A percentile compares a stretch with the other conserved stretches of the same genome.
Conservation (phyloP, 2,888 invertebrate species). For the Allolobophora icterica region DNA sequence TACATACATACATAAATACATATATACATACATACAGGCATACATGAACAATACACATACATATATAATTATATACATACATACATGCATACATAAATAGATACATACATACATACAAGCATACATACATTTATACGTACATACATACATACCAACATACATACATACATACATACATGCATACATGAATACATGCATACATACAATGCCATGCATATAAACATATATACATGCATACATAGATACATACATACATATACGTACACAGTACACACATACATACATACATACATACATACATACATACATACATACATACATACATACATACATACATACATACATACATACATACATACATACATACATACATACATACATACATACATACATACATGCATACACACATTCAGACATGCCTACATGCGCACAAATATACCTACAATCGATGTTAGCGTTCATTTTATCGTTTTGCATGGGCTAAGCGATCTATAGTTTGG, state of each 20-base stretch:
- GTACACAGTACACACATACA: no score
- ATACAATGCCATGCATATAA: neutral
- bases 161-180: neutral
- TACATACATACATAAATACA: neutral
- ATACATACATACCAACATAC: neutral
- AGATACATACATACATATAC: no score
- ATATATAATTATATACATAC: no score
- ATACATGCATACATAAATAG: neutral
- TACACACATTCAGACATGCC: neutral
- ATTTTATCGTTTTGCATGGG: neutral
- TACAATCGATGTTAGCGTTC: no score
- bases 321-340: neutral
- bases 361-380: neutral
- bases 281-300: neutral
- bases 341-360: neutral
- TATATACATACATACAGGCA: neutral
- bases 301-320: neutral
- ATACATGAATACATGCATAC: neutral
- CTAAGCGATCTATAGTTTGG: neutral
- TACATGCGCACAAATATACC: neutral
- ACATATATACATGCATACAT: neutral
- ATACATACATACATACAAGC: neutral
- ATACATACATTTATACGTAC: neutral
- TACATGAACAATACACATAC: no score
- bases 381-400: neutral